Percentiles rank a stretch among this genome's conserved stretches.
phyloP scores from a whole-genome alignment of 2,888 invertebrate genomes.

The Ecdyonurus torrentis region DNA sequence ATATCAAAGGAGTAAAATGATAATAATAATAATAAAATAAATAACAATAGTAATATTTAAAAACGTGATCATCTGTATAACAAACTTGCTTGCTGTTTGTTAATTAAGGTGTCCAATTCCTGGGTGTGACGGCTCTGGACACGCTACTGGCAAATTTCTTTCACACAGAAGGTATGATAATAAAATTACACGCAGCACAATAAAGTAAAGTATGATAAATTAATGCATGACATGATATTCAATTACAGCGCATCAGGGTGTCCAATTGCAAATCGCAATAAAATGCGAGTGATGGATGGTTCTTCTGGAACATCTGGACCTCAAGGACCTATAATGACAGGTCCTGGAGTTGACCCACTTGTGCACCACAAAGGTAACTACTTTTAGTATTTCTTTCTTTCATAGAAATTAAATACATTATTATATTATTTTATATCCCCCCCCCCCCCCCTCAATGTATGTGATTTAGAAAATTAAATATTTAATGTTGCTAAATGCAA shows the following conservation, averaged over 20 bases:
- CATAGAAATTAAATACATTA: no score
- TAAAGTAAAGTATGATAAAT: conserved; percentile 7
- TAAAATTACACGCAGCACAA: conserved; percentile 13
- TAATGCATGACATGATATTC: conserved; percentile 9
- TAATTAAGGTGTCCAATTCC: conserved; percentile 91
- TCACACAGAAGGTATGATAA: conserved; percentile 87
- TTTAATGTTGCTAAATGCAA: no score
- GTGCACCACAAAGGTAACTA: conserved; percentile 1
- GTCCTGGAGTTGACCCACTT: background rate
- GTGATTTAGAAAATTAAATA: no score
- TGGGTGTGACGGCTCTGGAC: conserved; percentile 95
- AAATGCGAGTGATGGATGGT: conserved; percentile 73
- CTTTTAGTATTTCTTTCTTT: no score
- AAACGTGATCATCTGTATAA: no score
- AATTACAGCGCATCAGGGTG: conserved; percentile 80
- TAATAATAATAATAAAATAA: no score
- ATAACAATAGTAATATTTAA: no score
- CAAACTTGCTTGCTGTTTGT: no score
- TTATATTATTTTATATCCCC: no score
- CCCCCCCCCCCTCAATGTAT: no score
- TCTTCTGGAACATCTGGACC: conserved; percentile 25
- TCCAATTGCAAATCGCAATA: conserved; percentile 87
- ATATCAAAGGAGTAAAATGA: no score
- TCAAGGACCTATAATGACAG: background rate
- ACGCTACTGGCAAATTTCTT: conserved; percentile 96